Conservation (phyloP, 2,888 invertebrate genomes). For the Polia nebulosa region DNA sequence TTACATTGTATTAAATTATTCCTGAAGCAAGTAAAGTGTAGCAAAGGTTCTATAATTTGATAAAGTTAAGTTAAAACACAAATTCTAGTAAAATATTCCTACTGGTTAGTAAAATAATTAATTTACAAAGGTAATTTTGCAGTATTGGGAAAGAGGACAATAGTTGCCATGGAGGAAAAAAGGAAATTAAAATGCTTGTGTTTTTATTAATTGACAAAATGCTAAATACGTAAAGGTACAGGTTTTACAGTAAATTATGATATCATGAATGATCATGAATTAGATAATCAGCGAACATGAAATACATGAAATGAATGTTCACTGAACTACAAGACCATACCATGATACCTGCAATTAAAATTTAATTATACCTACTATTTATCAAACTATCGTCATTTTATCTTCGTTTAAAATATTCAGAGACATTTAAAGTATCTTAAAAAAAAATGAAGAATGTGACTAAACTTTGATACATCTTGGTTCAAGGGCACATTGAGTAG, state of each 20-base stretch:
- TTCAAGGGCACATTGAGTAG: conserved; percentile 44
- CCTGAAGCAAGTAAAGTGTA: background rate
- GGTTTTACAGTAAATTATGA: too few species aligned
- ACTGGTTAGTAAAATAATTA: background rate
- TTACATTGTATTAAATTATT: background rate
- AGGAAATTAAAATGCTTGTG: too few species aligned
- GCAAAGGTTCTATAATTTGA: background rate
- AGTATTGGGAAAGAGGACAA: background rate
- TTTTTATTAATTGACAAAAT: too few species aligned
- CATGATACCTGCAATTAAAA: background rate
- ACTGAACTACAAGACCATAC: background rate
- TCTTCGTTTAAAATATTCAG: background rate
- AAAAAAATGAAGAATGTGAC: conserved; percentile 9
- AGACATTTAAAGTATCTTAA: background rate
- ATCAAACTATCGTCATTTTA: background rate
- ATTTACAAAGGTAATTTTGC: too few species aligned
- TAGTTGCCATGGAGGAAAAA: too few species aligned
- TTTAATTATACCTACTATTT: background rate
- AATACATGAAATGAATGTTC: background rate
- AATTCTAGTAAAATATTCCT: background rate
- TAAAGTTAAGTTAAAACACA: background rate
- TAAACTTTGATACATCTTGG: conserved; percentile 19
- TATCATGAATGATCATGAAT: too few species aligned
- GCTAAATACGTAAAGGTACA: too few species aligned
- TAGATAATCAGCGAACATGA: too few species aligned